These are phyloP conservation scores for Caenorhabditis japonica DNA, from an alignment of 2,888 invertebrate genomes.

Conservation along the genomic window DNA sequence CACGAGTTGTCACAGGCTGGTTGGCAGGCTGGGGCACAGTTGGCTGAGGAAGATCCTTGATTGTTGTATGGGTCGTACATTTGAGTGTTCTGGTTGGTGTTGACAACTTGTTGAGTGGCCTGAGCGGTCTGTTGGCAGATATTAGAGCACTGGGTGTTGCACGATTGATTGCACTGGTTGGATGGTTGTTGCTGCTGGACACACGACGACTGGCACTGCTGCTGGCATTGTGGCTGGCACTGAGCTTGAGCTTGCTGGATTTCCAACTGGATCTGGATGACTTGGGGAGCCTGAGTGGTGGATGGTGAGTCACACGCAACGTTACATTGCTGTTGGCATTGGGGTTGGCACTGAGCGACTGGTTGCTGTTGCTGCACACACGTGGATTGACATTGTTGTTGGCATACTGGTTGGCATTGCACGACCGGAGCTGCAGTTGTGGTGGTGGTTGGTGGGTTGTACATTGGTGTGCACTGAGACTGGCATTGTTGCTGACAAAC, in stretches of 20 bases:
- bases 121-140: no score
- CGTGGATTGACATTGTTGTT: constrained; percentile 25
- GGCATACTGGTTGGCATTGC: constrained; percentile 38
- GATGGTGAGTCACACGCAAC: constrained; percentile 31
- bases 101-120: constrained; percentile 42
- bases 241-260: constrained; percentile 39
- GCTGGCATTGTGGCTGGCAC: no score
- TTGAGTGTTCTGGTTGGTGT: constrained; percentile 54
- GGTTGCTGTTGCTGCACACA: constrained; percentile 46
- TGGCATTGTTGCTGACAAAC: constrained; percentile 49
- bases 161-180: no score
- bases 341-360: constrained; percentile 39
- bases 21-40: no score
- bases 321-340: constrained; percentile 42
- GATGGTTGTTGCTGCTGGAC: constrained; percentile 47
- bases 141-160: constrained; percentile 48
- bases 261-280: constrained; percentile 47
- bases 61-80: no score
- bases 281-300: constrained; percentile 38
- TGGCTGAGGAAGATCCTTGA: no score
- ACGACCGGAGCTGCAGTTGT: constrained; percentile 30
- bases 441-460: constrained; percentile 34
- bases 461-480: constrained; percentile 37
- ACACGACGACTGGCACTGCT: constrained; percentile 54
- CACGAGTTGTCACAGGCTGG: no score